Evolutionary conservation across 2,113 vertebrate genomes (phyloP).

Genomic region (Myanophis thanlyinensis): DNA sequence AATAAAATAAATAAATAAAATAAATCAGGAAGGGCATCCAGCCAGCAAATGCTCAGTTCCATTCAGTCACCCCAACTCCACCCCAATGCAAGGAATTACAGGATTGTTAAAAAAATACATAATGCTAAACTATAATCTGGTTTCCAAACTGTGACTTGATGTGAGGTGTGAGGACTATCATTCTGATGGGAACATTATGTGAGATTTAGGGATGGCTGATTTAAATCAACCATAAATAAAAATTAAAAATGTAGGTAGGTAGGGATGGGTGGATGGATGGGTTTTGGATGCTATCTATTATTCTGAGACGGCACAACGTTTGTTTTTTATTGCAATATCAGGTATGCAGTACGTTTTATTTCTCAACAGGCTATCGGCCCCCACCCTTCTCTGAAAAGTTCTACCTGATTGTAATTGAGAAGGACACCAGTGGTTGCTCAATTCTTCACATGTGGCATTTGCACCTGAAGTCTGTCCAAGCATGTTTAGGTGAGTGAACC

Average conservation of each 20-base stretch:
- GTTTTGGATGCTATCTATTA: background rate
- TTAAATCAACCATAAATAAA: background rate
- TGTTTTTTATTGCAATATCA: background rate
- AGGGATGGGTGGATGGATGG: background rate
- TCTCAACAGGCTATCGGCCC: slow-evolving; percentile 81
- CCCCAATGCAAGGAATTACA: no score
- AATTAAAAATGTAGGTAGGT: background rate
- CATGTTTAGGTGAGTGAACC: slow-evolving; percentile 85
- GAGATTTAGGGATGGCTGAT: background rate
- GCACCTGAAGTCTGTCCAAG: slow-evolving; percentile 93
- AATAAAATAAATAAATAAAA: no score
- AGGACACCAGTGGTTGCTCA: slow-evolving; percentile 84
- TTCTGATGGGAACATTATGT: background rate
- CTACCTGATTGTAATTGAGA: slow-evolving; percentile 96
- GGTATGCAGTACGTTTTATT: slow-evolving; percentile 28
- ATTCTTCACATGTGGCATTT: slow-evolving; percentile 98
- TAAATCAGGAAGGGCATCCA: no score
- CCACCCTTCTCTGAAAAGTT: slow-evolving; percentile 98
- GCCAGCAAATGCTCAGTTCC: no score
- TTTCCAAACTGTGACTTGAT: background rate
- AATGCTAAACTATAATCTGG: background rate
- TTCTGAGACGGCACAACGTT: background rate
- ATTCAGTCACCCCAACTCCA: no score
- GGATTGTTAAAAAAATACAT: background rate
- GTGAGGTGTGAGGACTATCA: background rate